Evolutionary conservation across 2,797 vertebrate species (phyloP), one percentile per base, ranked within the genome.

Genomic region (Microtus californicus): DNA sequence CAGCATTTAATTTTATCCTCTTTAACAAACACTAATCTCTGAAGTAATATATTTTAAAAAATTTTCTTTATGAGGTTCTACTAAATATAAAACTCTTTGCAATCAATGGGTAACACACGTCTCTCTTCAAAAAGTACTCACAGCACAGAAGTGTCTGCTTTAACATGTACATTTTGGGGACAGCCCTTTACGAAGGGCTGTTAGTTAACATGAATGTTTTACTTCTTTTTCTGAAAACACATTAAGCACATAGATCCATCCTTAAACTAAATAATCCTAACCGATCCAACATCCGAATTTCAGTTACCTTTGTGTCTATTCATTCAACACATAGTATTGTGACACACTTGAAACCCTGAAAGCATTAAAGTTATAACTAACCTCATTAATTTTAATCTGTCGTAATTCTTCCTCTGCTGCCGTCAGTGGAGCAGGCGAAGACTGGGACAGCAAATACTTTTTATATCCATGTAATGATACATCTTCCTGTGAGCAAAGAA

Each of bases 341-440:
- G 27, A 96, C 95, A 94, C 25, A 85, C 69, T 78, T 71, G 90
- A 91, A 88, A 93, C 56, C 34, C 78, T 85, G 61, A 21, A 6
- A 96, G 48, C 6, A 48, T 82, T 65, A 71, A 91, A 19, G n/a
- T 2, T 89, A 9, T 87, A 96, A 89, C 76, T 93, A 98, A 99
- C 99, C 99, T 99, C 99, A 1, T 98, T 99, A 73, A 99, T 99
- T 98, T 99, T 99, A 95, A 99, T 99, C 98, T 99, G 99, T 61
- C 99, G 98, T 98, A 99, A 99, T 96, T 99, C 99, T 97, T 99
- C 99, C 98, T 99, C 99, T 91, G 99, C 99, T 95, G 99, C 99
- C 89, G 99, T 99, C 96, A 99, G 98, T 31, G 99, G 99, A 34
- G 99, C 98, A 65, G 99, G 99, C 89, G 99, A 99, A 1, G 99